Conservation (phyloP, 2,888 invertebrate species). For the Tolmerus cingulatus region DNA sequence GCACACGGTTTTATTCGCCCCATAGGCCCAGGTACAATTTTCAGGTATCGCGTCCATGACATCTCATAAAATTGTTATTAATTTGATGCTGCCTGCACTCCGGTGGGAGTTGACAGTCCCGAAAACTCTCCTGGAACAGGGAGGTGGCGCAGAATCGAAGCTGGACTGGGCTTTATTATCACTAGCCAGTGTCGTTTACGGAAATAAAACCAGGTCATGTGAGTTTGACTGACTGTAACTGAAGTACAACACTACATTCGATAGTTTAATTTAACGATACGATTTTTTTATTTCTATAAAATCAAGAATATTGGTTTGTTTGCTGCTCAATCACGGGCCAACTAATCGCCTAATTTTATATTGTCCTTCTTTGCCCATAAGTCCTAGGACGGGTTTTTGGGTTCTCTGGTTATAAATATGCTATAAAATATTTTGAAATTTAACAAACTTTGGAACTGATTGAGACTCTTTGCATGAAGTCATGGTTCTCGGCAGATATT, state of each 20-base stretch:
- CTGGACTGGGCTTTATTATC: background rate
- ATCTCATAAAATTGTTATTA: constrained; percentile 32
- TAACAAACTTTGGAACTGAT: too few relatives aligned
- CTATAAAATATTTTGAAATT: too few relatives aligned
- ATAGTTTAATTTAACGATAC: background rate
- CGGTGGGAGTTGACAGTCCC: background rate
- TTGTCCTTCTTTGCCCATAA: too few relatives aligned
- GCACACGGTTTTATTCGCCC: background rate
- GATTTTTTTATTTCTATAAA: background rate
- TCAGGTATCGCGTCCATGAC: constrained; percentile 18
- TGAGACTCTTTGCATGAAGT: too few relatives aligned
- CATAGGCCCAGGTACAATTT: background rate
- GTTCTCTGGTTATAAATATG: too few relatives aligned
- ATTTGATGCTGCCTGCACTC: background rate
- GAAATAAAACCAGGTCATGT: background rate
- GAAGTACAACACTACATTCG: background rate
- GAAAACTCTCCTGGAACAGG: background rate
- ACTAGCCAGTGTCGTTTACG: background rate
- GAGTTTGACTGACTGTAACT: background rate
- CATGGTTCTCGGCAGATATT: background rate
- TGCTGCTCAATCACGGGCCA: too few relatives aligned
- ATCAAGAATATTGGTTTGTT: background rate
- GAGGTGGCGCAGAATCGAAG: background rate
- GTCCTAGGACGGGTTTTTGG: too few relatives aligned
- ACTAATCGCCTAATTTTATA: too few relatives aligned